phyloP scores from a whole-genome alignment of 2,113 vertebrate species.

The Sander lucioperca region DNA sequence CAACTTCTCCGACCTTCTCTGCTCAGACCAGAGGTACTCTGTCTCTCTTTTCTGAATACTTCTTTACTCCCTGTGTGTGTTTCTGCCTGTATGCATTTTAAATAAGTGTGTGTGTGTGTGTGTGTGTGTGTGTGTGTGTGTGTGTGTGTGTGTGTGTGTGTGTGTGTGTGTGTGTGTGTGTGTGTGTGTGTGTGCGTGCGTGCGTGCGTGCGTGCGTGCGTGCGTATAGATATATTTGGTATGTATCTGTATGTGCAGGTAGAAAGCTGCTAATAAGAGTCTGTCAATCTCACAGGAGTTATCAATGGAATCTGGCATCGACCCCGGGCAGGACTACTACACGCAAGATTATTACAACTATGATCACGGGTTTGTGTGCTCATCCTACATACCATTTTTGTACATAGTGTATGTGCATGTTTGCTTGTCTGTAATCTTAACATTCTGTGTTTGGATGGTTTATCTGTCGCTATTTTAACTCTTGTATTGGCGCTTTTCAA shows the following conservation, averaged over 20 bases:
- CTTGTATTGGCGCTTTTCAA: neutral
- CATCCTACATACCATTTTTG: constrained; percentile 8
- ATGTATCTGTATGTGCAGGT: neutral
- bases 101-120: no score
- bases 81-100: neutral
- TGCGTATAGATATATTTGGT: neutral
- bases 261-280: constrained; percentile 34
- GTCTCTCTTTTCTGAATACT: constrained; percentile 32
- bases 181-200: no score
- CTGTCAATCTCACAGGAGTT: constrained; percentile 88
- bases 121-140: neutral
- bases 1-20: constrained; percentile 95
- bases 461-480: neutral
- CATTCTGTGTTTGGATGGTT: neutral
- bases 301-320: constrained; percentile 98
- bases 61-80: constrained; percentile 1
- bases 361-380: constrained; percentile 91
- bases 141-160: neutral
- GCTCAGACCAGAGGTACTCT: constrained; percentile 94
- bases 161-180: neutral
- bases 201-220: neutral
- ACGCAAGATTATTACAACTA: constrained; percentile 99
- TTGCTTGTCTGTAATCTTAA: neutral
- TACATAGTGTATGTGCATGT: neutral
- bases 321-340: constrained; percentile 97